Evolutionary conservation across 2,113 vertebrate species (phyloP), one percentile per base, ranked within the genome.

Genomic region (Chaetura pelagica): DNA sequence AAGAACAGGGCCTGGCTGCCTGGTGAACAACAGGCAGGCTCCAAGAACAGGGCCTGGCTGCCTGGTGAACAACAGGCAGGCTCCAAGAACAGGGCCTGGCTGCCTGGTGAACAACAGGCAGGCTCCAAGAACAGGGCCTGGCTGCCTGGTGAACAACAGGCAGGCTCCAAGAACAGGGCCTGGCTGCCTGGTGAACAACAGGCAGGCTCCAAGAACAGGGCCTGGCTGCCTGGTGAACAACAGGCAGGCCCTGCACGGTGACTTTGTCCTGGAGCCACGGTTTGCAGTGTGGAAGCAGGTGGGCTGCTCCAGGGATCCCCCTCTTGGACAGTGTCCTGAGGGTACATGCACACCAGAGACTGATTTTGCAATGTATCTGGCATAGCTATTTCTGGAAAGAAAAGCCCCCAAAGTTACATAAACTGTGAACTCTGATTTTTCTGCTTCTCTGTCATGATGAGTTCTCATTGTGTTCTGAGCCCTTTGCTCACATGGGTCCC

Each of bases 171-270:
- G 29, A 51, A 17, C 3, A 10, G 24, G 26, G 48, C 12, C 51
- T 2, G 26, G 8, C 14, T 1, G 0, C 10, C 15, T 7, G 15
- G 12, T 5, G 13, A 79, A 26, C 13, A 46, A 12, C n/a, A 38
- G 21, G 2, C 22, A 22, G 35, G 69, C 30, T 23, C 8, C 15
- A 16, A 58, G 29, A 51, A 17, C 3, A 10, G 24, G 26, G 48
- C 12, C 51, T 2, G 26, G 8, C 14, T 1, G 0, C 10, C 15
- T 7, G 15, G 12, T 5, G 13, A 79, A 26, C 13, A 46, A 12
- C n/a, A 38, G 21, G 2, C 22, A 22, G 35, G 10, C n/a, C n/a
- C n/a, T n/a, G n/a, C n/a, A 1, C 0, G 1, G 34, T 13, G 29
- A n/a, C 48, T 35, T 6, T 11, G 42, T 38, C 35, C 62, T n/a